Conservation (phyloP, 1,140 invertebrate genomes). For the Calliopsis andreniformis region DNA sequence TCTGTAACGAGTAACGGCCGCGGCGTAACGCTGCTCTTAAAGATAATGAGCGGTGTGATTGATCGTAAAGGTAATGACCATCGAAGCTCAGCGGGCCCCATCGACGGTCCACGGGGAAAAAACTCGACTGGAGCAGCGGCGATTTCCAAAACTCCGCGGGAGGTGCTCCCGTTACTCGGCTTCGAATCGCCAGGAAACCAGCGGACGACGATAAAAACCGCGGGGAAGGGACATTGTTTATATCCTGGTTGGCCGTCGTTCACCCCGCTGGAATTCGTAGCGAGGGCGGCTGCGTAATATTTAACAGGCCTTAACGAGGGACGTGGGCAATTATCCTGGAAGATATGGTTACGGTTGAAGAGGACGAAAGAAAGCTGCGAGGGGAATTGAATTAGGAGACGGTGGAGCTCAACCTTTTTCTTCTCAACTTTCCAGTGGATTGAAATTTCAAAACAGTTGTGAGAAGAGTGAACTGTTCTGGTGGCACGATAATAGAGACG, state of each 20-base stretch:
- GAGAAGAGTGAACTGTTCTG: too few species aligned
- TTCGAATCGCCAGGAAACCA: slow-evolving; percentile 7
- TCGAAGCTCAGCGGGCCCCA: slow-evolving; percentile 47
- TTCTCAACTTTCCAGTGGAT: too few species aligned
- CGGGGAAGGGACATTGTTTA: slow-evolving; percentile 21
- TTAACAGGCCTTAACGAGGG: background rate
- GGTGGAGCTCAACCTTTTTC: too few species aligned
- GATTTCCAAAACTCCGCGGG: slow-evolving; percentile 64
- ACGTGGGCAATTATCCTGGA: too few species aligned
- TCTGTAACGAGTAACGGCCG: slow-evolving; percentile 65
- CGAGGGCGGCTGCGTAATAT: background rate
- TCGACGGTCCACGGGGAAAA: slow-evolving; percentile 2
- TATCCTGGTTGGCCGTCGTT: slow-evolving; percentile 4
- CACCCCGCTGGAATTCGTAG: slow-evolving; percentile 26
- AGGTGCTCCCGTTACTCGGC: slow-evolving; percentile 47
- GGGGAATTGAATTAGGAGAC: too few species aligned
- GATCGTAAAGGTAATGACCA: slow-evolving; percentile 78
- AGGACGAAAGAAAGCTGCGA: too few species aligned
- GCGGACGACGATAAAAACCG: slow-evolving; percentile 14
- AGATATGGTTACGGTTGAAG: background rate
- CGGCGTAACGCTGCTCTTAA: slow-evolving; percentile 69
- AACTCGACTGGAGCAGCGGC: slow-evolving; percentile 4
- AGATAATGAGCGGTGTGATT: slow-evolving; percentile 77
- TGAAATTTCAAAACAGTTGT: too few species aligned
- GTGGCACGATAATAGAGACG: too few species aligned